These are phyloP conservation scores for Mallateleia sp. DNA, from an alignment of 2,888 invertebrate species.

Conservation along the genomic window DNA sequence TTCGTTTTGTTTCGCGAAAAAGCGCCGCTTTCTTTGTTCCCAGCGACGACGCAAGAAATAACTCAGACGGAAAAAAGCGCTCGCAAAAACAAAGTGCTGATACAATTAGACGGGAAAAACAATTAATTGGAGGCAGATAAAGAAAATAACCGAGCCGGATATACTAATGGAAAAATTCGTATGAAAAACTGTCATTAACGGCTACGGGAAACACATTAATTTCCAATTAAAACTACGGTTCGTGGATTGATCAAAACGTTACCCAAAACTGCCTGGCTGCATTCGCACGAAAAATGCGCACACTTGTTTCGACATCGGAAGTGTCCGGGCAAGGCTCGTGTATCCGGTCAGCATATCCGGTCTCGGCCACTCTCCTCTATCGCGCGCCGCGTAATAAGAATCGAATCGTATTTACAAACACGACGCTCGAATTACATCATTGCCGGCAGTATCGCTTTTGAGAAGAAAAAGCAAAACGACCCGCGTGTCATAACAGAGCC, in stretches of 20 bases:
- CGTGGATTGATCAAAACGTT: too few species aligned
- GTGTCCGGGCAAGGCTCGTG: constrained; percentile 46
- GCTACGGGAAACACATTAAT: too few species aligned
- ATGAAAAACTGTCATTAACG: constrained; percentile 8
- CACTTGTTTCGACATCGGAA: constrained; percentile 57
- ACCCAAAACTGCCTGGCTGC: not conserved
- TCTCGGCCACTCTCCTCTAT: constrained; percentile 45
- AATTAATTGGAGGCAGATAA: constrained; percentile 39
- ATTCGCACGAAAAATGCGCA: not conserved
- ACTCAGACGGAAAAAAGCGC: constrained; percentile 9
- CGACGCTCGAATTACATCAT: constrained; percentile 54
- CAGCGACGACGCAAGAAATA: constrained; percentile 8
- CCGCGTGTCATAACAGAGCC: constrained; percentile 57
- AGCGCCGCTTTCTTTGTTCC: not conserved
- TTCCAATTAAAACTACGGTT: too few species aligned
- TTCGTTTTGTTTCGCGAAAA: too few species aligned
- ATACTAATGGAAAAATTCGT: constrained; percentile 11
- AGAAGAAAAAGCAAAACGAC: constrained; percentile 46
- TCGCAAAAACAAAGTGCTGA: constrained; percentile 25
- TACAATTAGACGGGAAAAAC: constrained; percentile 26
- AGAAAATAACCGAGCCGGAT: constrained; percentile 12
- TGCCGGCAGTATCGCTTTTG: constrained; percentile 42
- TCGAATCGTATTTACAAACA: constrained; percentile 56
- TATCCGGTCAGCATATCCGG: constrained; percentile 68
- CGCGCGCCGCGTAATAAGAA: constrained; percentile 43